A percentile compares a stretch with the other conserved stretches of the same genome.
Conservation (phyloP, 2,797 vertebrate species). For the Bradypus variegatus region DNA sequence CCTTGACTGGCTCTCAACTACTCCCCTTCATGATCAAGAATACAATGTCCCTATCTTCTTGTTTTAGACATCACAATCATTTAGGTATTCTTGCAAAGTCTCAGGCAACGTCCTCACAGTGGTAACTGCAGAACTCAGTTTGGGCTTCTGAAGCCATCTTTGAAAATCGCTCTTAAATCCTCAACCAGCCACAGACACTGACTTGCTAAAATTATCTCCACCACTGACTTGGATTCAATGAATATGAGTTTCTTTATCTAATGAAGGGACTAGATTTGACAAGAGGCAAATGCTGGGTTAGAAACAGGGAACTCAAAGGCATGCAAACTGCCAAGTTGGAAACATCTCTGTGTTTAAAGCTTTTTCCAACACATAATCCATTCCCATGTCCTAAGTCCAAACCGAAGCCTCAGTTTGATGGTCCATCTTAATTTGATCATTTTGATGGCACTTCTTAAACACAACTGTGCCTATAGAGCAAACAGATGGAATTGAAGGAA, state of each 20-base stretch:
- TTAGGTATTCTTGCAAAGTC: rapidly evolving
- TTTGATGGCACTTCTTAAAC: background rate
- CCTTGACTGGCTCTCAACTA: background rate
- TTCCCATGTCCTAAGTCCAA: no score
- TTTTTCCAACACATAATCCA: background rate
- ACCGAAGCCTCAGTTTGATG: background rate
- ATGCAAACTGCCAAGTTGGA: background rate
- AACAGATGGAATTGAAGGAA: background rate
- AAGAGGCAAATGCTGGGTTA: background rate
- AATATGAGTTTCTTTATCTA: background rate
- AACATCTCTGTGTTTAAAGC: background rate
- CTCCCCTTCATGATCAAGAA: background rate
- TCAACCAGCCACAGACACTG: background rate
- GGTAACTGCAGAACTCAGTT: background rate
- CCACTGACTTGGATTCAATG: background rate
- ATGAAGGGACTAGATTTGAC: background rate
- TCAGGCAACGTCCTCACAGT: background rate
- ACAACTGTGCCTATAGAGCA: background rate
- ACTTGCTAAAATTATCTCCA: background rate
- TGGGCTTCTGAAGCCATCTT: background rate
- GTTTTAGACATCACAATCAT: background rate
- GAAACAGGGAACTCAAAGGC: background rate
- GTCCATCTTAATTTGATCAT: background rate
- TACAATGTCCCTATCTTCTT: background rate
- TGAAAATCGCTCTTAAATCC: background rate